Evolutionary conservation across 2,888 invertebrate species (phyloP), one percentile per base, ranked within the genome.

Genomic region (Acanthosepion esculentum): DNA sequence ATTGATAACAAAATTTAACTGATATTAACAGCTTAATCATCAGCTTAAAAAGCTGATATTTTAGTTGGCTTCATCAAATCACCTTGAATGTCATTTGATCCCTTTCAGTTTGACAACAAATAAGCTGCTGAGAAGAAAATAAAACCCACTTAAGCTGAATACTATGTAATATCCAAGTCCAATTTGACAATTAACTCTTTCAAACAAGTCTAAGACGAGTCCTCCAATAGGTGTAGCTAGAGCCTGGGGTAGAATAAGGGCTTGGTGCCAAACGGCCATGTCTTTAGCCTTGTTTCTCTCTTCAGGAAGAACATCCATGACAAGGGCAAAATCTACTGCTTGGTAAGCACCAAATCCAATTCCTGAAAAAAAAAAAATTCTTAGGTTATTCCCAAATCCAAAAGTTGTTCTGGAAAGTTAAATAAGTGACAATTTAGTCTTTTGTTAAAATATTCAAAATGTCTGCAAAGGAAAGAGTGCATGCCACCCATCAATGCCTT

Each of bases 201-300:
- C 97, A 95, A 97, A 97, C 48, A 97, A 95, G 95, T 97, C 97
- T 94, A 97, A 95, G 26, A 97, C 95, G 3, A 97, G 91, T 23
- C 97, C 97, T 18, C 97, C 97, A 3, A 97, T 95, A 3, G 97
- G 97, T n/a, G 97, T 97, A 64, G 97, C 97, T 59, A 97, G 95
- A 3, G 97, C 97, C 95, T 97, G 97, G 41, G 97, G 97, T 94
- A 97, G 95, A n/a, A 97, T 96, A 48, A 97, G 96, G 7, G 97
- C 97, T 96, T 97, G 97, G 94, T 97, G 97, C 97, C 97, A 97
- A 23, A 97, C 97, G 6, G 97, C 97, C 48, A 97, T 96, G 95
- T 97, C 97, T 95, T 97, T 97, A 93, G 97, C 97, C 95, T 97
- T 97, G 94, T 97, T 97, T 95, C 95, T 96, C 59, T 97, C 97